Percentiles rank a stretch among this genome's conserved stretches.
Conservation (phyloP, 2,888 invertebrate genomes). For the Rapana venosa region DNA sequence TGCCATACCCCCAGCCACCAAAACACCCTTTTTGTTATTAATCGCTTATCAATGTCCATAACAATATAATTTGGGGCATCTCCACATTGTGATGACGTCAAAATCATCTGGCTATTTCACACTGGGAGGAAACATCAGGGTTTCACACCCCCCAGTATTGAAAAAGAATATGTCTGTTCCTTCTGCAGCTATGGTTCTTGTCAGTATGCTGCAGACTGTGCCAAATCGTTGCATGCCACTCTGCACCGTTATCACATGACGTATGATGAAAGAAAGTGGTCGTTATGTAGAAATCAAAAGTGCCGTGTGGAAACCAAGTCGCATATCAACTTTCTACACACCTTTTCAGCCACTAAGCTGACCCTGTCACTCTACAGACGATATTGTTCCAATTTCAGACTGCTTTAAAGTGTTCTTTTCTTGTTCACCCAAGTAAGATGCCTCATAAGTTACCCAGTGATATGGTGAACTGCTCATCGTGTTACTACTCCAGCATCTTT, state of each 20-base stretch:
- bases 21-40: too few relatives aligned
- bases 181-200: not conserved
- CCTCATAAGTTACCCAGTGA: not conserved
- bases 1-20: too few relatives aligned
- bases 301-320: not conserved
- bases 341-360: not conserved
- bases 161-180: not conserved
- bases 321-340: not conserved
- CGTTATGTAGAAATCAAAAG: not conserved
- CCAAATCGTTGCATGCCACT: not conserved
- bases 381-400: not conserved
- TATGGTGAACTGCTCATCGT: slow-evolving; percentile 27
- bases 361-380: not conserved
- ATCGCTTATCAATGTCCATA: too few relatives aligned
- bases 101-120: not conserved
- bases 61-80: too few relatives aligned
- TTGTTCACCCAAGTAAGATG: not conserved
- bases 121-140: not conserved
- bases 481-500: not conserved
- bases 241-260: not conserved
- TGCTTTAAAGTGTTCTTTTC: not conserved
- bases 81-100: not conserved
- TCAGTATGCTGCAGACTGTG: not conserved
- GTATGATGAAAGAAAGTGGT: not conserved
- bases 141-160: not conserved